Evolutionary conservation across 2,888 invertebrate genomes (phyloP), one percentile per base, ranked within the genome.

Genomic region (Hirtodrosophila histrioides): DNA sequence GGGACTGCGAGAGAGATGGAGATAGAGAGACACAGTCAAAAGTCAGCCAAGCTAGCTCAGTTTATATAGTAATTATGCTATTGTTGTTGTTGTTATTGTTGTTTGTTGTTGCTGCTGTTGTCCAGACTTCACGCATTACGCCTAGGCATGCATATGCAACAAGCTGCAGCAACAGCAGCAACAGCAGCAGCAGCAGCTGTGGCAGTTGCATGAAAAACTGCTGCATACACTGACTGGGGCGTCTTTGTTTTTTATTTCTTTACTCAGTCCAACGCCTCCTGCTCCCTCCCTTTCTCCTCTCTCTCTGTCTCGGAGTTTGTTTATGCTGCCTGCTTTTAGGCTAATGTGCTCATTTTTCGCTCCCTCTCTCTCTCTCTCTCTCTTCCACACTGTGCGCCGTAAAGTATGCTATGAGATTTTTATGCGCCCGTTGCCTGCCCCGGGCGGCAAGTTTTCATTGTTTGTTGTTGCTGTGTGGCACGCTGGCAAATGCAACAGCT

Each of bases 281-380:
- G 50, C 36, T 27, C 17, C 9, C 31, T 55, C 41, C 4, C 24
- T 31, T 4, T 27, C 27, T 31, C 24, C 40, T 43, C 29, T 43
- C 17, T 41, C 8, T 33, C 31, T 11, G 33, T 31, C 33, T 55
- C 29, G 44, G 53, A 71, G 71, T 60, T 60, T 58, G 66, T 55
- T 70, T 68, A 50, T 58, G 69, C 35, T 69, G 77, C 61, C 72
- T 80, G 78, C 80, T 78, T 78, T 80, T 75, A 75, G 80, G 80
- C 80, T 80, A 80, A 80, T 80, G 80, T 80, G 80, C 80, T 70
- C 80, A 73, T 80, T 80, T 78, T 64, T 67, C 67, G 65, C 75
- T 75, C 67, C 69, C 73, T 17, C 17, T 17, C 17, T 17, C 17
- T 17, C 17, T 17, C 17, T 17, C 17, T 2, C 17, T 17, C 45